Evolutionary conservation across 2,888 invertebrate genomes (phyloP).

Genomic region (Drosophila emarginata): DNA sequence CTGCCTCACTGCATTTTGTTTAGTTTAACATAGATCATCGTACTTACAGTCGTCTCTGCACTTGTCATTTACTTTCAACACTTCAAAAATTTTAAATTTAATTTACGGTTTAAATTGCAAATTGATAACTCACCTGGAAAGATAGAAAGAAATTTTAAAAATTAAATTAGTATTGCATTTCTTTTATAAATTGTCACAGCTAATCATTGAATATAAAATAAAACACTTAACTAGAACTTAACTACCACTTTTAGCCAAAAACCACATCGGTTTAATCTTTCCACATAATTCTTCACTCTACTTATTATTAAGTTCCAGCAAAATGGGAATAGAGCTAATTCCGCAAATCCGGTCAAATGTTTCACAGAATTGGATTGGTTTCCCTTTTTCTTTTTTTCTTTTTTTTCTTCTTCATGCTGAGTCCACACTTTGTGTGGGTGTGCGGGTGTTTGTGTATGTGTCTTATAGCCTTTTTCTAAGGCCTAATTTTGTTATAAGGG

Average conservation of each 20-base stretch:
- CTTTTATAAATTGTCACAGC: not conserved
- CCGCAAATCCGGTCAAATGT: conserved; percentile 70
- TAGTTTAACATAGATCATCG: conserved; percentile 21
- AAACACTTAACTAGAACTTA: not conserved
- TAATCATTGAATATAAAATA: conserved; percentile 1
- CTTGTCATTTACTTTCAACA: conserved; percentile 24
- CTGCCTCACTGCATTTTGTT: conserved; percentile 6
- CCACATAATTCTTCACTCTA: conserved; percentile 16
- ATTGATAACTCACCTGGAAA: conserved; percentile 61
- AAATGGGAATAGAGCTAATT: conserved; percentile 41
- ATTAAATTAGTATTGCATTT: not conserved
- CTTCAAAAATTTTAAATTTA: not conserved
- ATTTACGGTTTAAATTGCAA: conserved; percentile 12
- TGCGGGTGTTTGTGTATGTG: no score
- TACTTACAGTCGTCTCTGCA: conserved; percentile 61
- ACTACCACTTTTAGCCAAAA: not conserved
- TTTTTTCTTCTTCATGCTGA: conserved; percentile 34
- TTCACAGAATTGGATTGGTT: conserved; percentile 61
- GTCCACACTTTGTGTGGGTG: conserved; percentile 52
- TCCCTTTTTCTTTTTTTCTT: conserved; percentile 35
- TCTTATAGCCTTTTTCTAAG: conserved; percentile 44
- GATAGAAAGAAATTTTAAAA: conserved; percentile 1
- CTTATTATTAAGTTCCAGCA: conserved; percentile 32
- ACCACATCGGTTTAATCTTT: conserved; percentile 21
- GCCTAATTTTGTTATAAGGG: conserved; percentile 68